Evolutionary conservation across 2,797 vertebrate genomes (phyloP), one percentile per base, ranked within the genome.

Genomic region (Falco naumanni): DNA sequence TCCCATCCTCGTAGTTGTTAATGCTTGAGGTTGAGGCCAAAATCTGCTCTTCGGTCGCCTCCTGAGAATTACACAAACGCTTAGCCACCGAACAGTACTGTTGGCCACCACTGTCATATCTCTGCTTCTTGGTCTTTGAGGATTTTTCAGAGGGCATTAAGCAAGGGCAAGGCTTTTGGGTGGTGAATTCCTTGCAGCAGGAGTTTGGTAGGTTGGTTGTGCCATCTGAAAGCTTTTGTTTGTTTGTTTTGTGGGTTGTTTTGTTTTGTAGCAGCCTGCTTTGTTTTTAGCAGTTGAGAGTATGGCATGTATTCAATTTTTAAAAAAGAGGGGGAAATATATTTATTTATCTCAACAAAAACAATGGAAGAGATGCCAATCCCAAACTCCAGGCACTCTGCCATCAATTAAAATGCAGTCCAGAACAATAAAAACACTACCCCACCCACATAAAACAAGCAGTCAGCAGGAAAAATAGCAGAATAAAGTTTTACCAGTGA

Each of bases 391-490:
- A 94, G 96, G 96, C 96, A 72, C 17, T 85, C 65, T 96, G 93
- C 96, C 95, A 96, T 97, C 92, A 89, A 89, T 95, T 95, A 96
- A 90, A 96, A 89, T 70, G 66, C 84, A 92, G 72, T 97, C 89
- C 90, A 78, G 87, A 97, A 97, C 92, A 94, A 94, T 95, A 96
- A 95, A 97, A 95, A 87, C 65, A 83, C 50, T 85, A 93, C 94
- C 84, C 84, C 95, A 97, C 95, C 92, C 95, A 95, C 90, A 76
- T 89, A 94, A 96, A 96, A 63, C 79, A 92, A 93, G 78, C 86
- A 96, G 72, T 93, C 90, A 93, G 82, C 93, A 92, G 69, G 93
- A 92, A 97, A 94, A 96, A 87, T 78, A 90, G 48, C 57, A 92
- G 86, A 95, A 93, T 75, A 81, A 90, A 89, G 33, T 92, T 85